phyloP scores from a whole-genome alignment of 2,797 vertebrate species.

The Dendrocincla tyrannina region DNA sequence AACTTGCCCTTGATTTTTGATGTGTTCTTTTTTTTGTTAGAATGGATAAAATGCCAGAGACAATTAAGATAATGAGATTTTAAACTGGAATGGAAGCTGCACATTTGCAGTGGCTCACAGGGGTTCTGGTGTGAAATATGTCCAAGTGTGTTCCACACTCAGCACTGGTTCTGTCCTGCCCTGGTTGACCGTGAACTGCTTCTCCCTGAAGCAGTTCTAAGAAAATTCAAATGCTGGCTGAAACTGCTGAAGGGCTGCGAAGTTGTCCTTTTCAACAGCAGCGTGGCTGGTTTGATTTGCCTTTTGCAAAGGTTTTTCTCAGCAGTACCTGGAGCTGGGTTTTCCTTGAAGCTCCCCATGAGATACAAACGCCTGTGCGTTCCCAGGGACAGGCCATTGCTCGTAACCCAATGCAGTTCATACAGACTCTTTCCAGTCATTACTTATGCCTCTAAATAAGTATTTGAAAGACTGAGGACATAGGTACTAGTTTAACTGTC shows the following conservation, averaged over 20 bases:
- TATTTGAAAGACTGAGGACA: not conserved
- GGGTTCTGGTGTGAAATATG: not conserved
- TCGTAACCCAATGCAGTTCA: not conserved
- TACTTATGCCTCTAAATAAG: slow-evolving; percentile 24
- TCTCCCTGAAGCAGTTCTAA: not conserved
- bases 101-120: not conserved
- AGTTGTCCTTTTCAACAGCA: not conserved
- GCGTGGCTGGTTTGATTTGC: not conserved
- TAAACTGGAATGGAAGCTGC: not conserved
- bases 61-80: not conserved
- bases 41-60: not conserved
- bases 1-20: not conserved
- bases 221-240: not conserved
- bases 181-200: not conserved
- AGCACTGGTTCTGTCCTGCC: not conserved
- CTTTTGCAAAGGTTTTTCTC: not conserved
- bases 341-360: not conserved
- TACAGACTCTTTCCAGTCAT: not conserved
- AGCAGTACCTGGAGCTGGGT: not conserved
- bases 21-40: not conserved
- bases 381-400: not conserved
- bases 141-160: not conserved
- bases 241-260: not conserved
- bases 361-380: not conserved
- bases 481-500: not conserved